Base-by-base conservation (phyloP, 2,888 invertebrate genomes). In the Aphodius granarius region DNA sequence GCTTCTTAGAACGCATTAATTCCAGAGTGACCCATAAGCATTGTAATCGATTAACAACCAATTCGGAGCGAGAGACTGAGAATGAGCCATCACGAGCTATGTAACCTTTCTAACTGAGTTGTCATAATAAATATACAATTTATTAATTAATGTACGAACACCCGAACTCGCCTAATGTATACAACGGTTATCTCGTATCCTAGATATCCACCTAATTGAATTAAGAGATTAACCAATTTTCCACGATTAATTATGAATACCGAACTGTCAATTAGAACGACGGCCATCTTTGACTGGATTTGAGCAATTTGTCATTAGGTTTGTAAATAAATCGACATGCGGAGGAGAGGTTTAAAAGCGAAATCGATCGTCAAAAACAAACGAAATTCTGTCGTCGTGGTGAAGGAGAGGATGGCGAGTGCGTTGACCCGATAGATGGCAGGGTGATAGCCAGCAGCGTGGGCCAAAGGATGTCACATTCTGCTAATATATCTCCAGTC, bases 401-500 rank as follows among this genome's bases (percentile, higher is more conserved):
- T 9, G 43, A 43, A 43, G 23, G 9, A 23, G 43, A 43, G 13
- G 43, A 43, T 62, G 71, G 75, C 81, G 82, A 64, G 76, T 66
- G 23, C 78, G 76, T 74, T 78, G 78, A 78, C 78, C 78, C 75
- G 72, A 66, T 76, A 78, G 78, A 78, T 78, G 76, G 78, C 76
- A 76, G 68, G n/a, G 66, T 63, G 74, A 76, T 74, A 75, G 76
- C 66, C 71, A 68, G 66, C 78, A 72, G 76, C 76, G 78, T 78
- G 78, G 78, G 78, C 78, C 74, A 76, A 64, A 71, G 72, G 72
- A 74, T 73, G 73, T 84, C 82, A 82, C 82, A 81, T 82, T 81
- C 82, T 80, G 82, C 81, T 82, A 83, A 82, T 83, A 82, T 83
- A 82, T 82, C 82, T 82, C 82, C 78, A 66, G 63, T 66, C 74